These are phyloP conservation scores for Sinella curviseta DNA, from an alignment of 1,140 invertebrate genomes.

Conservation along the genomic window DNA sequence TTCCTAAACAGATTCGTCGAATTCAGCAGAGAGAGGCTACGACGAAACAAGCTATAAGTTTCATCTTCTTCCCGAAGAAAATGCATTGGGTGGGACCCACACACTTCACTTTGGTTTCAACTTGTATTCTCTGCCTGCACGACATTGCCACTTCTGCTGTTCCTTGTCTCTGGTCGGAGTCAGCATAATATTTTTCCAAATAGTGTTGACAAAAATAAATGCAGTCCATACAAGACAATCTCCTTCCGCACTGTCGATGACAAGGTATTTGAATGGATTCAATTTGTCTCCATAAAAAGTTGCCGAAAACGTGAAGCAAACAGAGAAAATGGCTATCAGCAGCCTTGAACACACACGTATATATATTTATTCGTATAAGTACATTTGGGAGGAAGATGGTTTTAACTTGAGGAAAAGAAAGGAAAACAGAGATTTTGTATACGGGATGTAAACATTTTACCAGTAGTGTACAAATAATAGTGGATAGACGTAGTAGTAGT, in stretches of 20 bases:
- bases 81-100: slow-evolving; percentile 11
- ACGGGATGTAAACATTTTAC: no score
- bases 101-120: background rate
- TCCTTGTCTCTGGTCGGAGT: background rate
- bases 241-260: slow-evolving; percentile 17
- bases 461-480: no score
- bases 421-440: no score
- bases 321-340: background rate
- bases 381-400: no score
- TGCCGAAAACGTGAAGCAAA: background rate
- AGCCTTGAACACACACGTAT: background rate
- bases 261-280: slow-evolving; percentile 27
- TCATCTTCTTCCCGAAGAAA: no score
- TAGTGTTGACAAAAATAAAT: slow-evolving; percentile 26
- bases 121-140: no score
- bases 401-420: no score
- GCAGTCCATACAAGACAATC: slow-evolving; percentile 20
- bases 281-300: slow-evolving; percentile 18
- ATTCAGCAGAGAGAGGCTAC: slow-evolving; percentile 4
- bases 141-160: background rate
- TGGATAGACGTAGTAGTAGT: no score
- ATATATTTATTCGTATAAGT: no score
- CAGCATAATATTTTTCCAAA: slow-evolving; percentile 6
- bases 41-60: no score
- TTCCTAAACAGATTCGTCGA: no score